Percentiles rank a stretch among this genome's conserved stretches.
phyloP scores from a whole-genome alignment of 2,113 vertebrate genomes.

The Seriola quinqueradiata region DNA sequence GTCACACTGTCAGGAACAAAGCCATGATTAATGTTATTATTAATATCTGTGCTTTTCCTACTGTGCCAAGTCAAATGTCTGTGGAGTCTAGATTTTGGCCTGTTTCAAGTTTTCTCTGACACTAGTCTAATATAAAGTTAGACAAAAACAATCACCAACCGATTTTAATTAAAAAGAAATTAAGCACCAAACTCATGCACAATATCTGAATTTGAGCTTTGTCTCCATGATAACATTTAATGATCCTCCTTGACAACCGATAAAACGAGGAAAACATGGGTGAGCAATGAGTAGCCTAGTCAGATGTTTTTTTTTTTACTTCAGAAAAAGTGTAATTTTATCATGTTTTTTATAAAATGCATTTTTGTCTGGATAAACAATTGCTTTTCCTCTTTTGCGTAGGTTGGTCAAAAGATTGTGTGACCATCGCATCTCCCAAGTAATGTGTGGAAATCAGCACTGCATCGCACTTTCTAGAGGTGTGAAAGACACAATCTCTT shows the following conservation, averaged over 20 bases:
- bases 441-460: constrained; percentile 97
- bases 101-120: no score
- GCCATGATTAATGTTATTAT: no score
- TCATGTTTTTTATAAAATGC: not conserved
- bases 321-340: not conserved
- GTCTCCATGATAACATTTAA: not conserved
- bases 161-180: no score
- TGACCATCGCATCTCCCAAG: constrained; percentile 94
- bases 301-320: not conserved
- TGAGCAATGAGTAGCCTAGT: not conserved
- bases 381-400: constrained; percentile 33
- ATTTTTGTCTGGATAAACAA: not conserved
- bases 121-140: not conserved
- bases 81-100: no score
- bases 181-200: no score
- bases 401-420: constrained; percentile 96
- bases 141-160: not conserved
- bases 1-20: no score
- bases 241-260: no score
- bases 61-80: no score
- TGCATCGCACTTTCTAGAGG: constrained; percentile 97
- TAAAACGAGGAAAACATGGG: not conserved
- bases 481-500: constrained; percentile 69
- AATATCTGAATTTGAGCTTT: no score
- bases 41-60: no score